These are phyloP conservation scores for Andrena minutula DNA, from an alignment of 2,888 invertebrate species.

Conservation along the genomic window DNA sequence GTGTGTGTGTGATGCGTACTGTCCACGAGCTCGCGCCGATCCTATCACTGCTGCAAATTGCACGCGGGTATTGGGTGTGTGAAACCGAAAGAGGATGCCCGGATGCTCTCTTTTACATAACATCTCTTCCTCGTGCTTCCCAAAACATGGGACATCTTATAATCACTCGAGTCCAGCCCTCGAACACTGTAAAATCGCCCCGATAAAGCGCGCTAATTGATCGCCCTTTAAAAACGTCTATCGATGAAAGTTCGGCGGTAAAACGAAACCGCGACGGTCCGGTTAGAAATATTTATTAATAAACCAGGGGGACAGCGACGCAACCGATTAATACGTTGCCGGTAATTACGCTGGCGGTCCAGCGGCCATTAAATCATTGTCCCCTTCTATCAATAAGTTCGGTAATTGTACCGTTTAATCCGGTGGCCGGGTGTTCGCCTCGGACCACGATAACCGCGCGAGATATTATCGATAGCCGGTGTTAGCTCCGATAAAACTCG, in stretches of 20 bases:
- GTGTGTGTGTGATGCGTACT: slow-evolving; percentile 19
- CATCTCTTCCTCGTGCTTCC: neutral
- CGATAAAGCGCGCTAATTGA: slow-evolving; percentile 10
- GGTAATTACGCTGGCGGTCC: slow-evolving; percentile 33
- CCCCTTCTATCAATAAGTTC: slow-evolving; percentile 45
- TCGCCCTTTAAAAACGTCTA: neutral
- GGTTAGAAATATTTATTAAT: slow-evolving; percentile 29
- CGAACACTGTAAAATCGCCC: neutral
- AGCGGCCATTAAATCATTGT: slow-evolving; percentile 46
- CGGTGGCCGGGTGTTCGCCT: slow-evolving; percentile 4
- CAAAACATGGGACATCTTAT: neutral
- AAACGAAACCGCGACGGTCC: slow-evolving; percentile 16
- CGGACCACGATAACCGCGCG: slow-evolving; percentile 22
- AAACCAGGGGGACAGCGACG: slow-evolving; percentile 14
- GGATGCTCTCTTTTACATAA: slow-evolving; percentile 29
- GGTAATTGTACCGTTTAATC: slow-evolving; percentile 52
- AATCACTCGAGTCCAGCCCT: neutral
- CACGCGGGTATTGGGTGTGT: slow-evolving; percentile 57
- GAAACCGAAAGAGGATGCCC: slow-evolving; percentile 62
- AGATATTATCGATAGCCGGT: slow-evolving; percentile 32
- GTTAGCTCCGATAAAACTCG: neutral
- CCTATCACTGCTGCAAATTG: slow-evolving; percentile 69
- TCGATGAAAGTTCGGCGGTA: neutral
- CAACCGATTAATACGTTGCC: slow-evolving; percentile 35
- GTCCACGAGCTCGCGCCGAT: slow-evolving; percentile 61